These are phyloP conservation scores for Macquaria ambigua DNA, from an alignment of 2,113 vertebrate genomes.

Conservation along the genomic window DNA sequence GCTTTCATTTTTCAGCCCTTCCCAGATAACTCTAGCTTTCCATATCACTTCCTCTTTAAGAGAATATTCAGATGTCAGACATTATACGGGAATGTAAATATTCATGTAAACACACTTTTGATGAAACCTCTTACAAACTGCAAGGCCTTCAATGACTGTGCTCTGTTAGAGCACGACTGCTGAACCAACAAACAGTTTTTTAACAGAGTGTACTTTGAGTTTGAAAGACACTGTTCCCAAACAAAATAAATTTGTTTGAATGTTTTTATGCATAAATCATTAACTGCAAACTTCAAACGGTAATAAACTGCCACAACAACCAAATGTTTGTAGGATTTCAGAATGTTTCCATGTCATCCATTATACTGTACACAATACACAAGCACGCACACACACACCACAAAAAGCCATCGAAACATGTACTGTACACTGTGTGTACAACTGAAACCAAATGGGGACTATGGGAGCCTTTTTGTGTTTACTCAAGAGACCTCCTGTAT, in stretches of 20 bases:
- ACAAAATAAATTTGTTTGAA: constrained; percentile 77
- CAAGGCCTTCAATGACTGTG: constrained; percentile 26
- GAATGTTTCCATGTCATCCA: constrained; percentile 74
- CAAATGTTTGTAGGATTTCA: constrained; percentile 73
- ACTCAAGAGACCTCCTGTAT: constrained; percentile 64
- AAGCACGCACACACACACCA: constrained; percentile 1
- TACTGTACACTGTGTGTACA: constrained; percentile 57
- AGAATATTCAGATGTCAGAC: constrained; percentile 63
- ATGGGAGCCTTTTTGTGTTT: constrained; percentile 67
- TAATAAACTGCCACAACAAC: constrained; percentile 72
- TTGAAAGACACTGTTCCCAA: constrained; percentile 72
- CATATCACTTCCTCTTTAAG: constrained; percentile 43
- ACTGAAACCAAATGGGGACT: constrained; percentile 73
- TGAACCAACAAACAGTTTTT: constrained; percentile 57
- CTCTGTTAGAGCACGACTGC: not conserved
- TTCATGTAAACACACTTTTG: constrained; percentile 57
- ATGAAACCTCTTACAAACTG: constrained; percentile 45
- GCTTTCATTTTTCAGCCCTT: not conserved
- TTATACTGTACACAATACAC: constrained; percentile 65
- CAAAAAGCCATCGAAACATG: constrained; percentile 42
- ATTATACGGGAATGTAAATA: constrained; percentile 73
- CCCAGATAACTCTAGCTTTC: constrained; percentile 19
- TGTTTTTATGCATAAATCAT: constrained; percentile 76
- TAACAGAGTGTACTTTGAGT: constrained; percentile 41
- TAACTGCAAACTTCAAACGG: constrained; percentile 74